Base-by-base conservation (phyloP, 2,113 vertebrate genomes). In the Penelope pileata region DNA sequence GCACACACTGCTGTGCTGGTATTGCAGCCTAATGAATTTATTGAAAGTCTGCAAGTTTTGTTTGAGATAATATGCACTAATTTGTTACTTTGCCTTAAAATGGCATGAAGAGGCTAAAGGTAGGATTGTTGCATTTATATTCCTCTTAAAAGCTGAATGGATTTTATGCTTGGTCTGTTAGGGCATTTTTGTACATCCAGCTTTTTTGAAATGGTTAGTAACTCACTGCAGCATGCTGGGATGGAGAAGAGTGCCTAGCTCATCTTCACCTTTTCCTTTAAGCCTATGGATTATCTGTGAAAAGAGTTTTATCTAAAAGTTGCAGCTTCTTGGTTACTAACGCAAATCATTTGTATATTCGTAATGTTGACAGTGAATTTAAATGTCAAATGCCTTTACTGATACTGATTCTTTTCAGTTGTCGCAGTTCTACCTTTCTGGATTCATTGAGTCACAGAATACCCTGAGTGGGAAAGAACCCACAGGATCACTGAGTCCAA, bases 191-290 rank as follows among this genome's bases (percentile, higher is more conserved):
- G 12, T 5, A 9, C 59, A n/a, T 1, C 0, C 38, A 21, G 43
- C 48, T 68, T 85, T 56, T 76, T n/a, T n/a, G 24, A 40, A 66
- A 34, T 54, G 32, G 16, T 64, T 9, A 4, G 22, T 34, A 69
- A 29, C 13, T 47, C 42, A 43, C 42, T 43, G 0, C 51, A 58
- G 72, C 67, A 27, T 56, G 32, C 6, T 24, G 24, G 45, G 19
- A 26, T 0, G 0, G 13, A 53, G 54, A 16, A 64, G 30, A 16
- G 27, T 56, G 27, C 48, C 32, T 5, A 17, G n/a, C 13, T 62
- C 40, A 17, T 0, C 42, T 43, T 80, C 32, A 60, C 32, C 7
- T 60, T 76, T 23, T 58, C 42, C 56, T 0, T 70, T 38, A 58
- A 73, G 68, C 16, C 29, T 42, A 1, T 11, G 7, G 22, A 32